These are phyloP conservation scores for Meliscaeva auricollis DNA, from an alignment of 2,888 invertebrate species.

Conservation along the genomic window DNA sequence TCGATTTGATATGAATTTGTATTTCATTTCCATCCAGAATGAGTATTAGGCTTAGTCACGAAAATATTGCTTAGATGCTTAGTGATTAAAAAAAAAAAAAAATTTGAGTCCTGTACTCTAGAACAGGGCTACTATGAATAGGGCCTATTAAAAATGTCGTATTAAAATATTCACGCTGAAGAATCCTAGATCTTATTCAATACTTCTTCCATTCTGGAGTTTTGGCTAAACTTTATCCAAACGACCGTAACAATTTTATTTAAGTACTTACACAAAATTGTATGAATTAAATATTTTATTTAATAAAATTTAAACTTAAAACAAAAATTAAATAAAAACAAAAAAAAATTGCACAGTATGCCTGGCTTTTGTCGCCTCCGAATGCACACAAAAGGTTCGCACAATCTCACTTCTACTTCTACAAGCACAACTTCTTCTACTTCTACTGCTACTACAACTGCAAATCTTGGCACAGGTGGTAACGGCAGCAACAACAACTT, in stretches of 20 bases:
- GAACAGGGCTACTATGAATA: no score
- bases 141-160: no score
- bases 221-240: not conserved
- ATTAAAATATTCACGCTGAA: constrained; percentile 30
- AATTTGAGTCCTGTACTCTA: no score
- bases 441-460: constrained; percentile 80
- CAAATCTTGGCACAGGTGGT: constrained; percentile 76
- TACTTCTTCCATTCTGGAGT: not conserved
- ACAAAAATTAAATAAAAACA: constrained; percentile 34
- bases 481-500: constrained; percentile 50
- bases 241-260: not conserved
- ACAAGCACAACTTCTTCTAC: constrained; percentile 81
- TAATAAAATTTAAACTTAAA: constrained; percentile 62
- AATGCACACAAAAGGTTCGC: constrained; percentile 93
- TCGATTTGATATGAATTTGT: no score
- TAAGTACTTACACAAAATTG: constrained; percentile 14
- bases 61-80: no score
- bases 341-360: constrained; percentile 89
- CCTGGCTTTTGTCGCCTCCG: constrained; percentile 99
- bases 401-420: constrained; percentile 83
- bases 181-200: constrained; percentile 22
- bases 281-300: constrained; percentile 63
- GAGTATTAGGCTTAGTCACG: no score
- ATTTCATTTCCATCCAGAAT: no score
- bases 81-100: no score